Conservation (phyloP, 2,797 vertebrate species). For the Sebastes cheni region DNA sequence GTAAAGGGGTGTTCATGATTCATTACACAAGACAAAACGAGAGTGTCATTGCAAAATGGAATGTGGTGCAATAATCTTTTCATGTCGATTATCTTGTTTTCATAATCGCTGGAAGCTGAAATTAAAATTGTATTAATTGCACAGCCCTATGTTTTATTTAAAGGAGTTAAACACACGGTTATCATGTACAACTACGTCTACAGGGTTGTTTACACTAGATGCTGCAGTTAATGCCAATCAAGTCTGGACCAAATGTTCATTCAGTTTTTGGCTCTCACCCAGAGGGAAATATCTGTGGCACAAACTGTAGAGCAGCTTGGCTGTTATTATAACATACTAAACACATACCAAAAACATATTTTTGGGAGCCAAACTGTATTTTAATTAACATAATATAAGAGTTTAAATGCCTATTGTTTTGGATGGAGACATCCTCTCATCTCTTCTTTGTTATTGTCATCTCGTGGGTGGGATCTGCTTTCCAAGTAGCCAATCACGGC, state of each 20-base stretch:
- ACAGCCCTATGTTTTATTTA: no score
- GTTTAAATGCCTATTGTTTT: background rate
- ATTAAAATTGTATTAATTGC: no score
- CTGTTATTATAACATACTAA: background rate
- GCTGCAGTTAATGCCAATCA: background rate
- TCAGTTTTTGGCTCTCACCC: constrained; percentile 13
- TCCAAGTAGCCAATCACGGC: constrained; percentile 34
- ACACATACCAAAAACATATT: background rate
- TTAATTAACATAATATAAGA: background rate
- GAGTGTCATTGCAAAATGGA: no score
- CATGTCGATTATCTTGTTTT: no score
- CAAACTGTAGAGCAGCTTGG: constrained; percentile 6
- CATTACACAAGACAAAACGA: no score
- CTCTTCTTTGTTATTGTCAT: constrained; percentile 53
- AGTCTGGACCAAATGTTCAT: background rate
- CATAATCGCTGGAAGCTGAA: no score
- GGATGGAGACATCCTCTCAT: background rate
- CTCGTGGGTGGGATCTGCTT: constrained; percentile 11
- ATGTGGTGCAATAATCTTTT: no score
- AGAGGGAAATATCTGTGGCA: constrained; percentile 23
- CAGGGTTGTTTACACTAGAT: background rate
- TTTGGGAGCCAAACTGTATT: background rate
- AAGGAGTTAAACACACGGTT: background rate
- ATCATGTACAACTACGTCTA: background rate
- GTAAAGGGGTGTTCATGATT: no score